phyloP scores from a whole-genome alignment of 1,140 invertebrate genomes.

The Drosophila carrolli region DNA sequence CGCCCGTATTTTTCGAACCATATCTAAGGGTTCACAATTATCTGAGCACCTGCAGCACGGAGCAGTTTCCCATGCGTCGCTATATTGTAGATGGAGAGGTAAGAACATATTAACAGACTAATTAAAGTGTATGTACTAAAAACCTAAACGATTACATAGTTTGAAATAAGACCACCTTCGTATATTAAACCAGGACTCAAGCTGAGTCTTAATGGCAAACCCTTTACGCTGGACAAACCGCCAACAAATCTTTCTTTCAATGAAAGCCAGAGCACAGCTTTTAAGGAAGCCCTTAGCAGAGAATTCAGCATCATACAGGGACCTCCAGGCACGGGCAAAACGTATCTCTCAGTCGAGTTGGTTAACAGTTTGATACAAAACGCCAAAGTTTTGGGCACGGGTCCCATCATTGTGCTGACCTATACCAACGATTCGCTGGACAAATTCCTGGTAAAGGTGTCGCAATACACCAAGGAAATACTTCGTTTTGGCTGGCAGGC shows the following conservation, averaged over 20 bases:
- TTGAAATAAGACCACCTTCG: constrained; percentile 25
- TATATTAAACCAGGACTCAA: constrained; percentile 27
- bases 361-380: constrained; percentile 87
- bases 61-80: constrained; percentile 87
- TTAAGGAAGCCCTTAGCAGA: constrained; percentile 86
- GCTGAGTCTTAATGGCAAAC: constrained; percentile 25
- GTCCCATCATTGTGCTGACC: constrained; percentile 91
- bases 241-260: constrained; percentile 43
- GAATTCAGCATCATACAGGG: constrained; percentile 92
- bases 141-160: constrained; percentile 2
- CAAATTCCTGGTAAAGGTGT: constrained; percentile 93
- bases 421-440: constrained; percentile 95
- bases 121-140: neutral
- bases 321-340: constrained; percentile 93
- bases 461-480: constrained; percentile 86
- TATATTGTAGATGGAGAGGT: constrained; percentile 87
- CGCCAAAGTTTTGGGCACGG: constrained; percentile 33
- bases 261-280: constrained; percentile 87
- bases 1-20: constrained; percentile 89
- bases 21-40: constrained; percentile 88
- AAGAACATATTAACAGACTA: constrained; percentile 6
- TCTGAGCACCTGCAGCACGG: constrained; percentile 85
- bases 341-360: constrained; percentile 90
- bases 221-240: constrained; percentile 14
- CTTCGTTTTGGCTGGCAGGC: constrained; percentile 91